Conservation (phyloP, 2,113 vertebrate species). For the Microtus montanus region DNA sequence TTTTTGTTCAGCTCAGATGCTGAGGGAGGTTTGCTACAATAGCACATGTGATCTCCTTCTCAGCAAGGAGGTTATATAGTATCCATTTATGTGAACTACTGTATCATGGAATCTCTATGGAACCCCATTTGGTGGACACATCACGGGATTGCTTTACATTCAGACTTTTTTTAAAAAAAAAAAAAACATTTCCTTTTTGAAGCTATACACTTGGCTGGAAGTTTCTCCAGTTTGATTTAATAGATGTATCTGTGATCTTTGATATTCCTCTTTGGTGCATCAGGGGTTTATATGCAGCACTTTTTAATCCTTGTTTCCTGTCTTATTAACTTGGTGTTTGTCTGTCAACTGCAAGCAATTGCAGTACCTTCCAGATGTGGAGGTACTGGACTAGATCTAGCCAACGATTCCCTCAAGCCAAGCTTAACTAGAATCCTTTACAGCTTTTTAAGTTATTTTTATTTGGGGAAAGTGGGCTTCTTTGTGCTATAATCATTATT, state of each 20-base stretch:
- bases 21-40: constrained; percentile 93
- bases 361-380: constrained; percentile 77
- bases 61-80: constrained; percentile 89
- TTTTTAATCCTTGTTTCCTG: constrained; percentile 87
- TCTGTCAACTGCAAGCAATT: constrained; percentile 79
- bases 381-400: constrained; percentile 79
- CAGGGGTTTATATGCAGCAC: constrained; percentile 91
- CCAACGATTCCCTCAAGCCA: constrained; percentile 84
- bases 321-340: constrained; percentile 84
- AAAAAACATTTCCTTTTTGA: constrained; percentile 74
- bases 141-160: constrained; percentile 82
- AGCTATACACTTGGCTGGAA: constrained; percentile 83
- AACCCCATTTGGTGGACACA: constrained; percentile 83
- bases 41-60: constrained; percentile 91
- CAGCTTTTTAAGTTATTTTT: constrained; percentile 80
- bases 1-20: constrained; percentile 88
- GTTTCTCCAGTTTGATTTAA: constrained; percentile 85
- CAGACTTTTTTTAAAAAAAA: constrained; percentile 72
- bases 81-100: constrained; percentile 90
- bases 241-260: constrained; percentile 85
- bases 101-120: constrained; percentile 87
- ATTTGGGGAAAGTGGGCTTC: constrained; percentile 83
- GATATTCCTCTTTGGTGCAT: constrained; percentile 88
- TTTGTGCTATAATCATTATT: constrained; percentile 86
- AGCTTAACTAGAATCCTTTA: constrained; percentile 85